Conservation (phyloP, 2,113 vertebrate species). For the Anhinga anhinga region DNA sequence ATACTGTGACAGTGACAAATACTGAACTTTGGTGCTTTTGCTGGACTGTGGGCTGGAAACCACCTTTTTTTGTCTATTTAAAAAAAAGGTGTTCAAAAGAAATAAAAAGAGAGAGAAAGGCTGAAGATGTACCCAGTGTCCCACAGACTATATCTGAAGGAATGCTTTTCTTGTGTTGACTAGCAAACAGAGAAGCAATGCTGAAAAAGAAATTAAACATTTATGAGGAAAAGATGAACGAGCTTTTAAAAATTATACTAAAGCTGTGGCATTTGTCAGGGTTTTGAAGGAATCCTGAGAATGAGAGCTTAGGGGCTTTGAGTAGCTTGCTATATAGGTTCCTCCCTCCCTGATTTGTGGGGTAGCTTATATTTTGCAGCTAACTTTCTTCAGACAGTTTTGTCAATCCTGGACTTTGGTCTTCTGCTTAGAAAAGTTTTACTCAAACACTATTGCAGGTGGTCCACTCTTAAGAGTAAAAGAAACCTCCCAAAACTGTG, state of each 20-base stretch:
- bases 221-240: not conserved
- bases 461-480: not conserved
- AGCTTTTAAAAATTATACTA: not conserved
- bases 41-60: not conserved
- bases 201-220: not conserved
- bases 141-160: not conserved
- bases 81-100: not conserved
- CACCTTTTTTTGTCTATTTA: not conserved
- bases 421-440: not conserved
- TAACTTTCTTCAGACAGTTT: not conserved
- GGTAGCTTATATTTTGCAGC: not conserved
- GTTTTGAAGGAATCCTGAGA: not conserved
- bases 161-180: not conserved
- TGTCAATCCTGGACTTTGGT: not conserved
- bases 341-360: rapidly evolving
- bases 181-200: not conserved
- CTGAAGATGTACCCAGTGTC: not conserved
- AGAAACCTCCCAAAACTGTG: not conserved
- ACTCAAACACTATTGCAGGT: not conserved
- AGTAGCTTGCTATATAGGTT: not conserved
- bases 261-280: not conserved
- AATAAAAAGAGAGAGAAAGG: not conserved
- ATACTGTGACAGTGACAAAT: not conserved
- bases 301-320: not conserved
- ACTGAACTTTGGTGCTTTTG: not conserved